Evolutionary conservation across 2,888 invertebrate genomes (phyloP).

Genomic region (Melinopterus prodromus): DNA sequence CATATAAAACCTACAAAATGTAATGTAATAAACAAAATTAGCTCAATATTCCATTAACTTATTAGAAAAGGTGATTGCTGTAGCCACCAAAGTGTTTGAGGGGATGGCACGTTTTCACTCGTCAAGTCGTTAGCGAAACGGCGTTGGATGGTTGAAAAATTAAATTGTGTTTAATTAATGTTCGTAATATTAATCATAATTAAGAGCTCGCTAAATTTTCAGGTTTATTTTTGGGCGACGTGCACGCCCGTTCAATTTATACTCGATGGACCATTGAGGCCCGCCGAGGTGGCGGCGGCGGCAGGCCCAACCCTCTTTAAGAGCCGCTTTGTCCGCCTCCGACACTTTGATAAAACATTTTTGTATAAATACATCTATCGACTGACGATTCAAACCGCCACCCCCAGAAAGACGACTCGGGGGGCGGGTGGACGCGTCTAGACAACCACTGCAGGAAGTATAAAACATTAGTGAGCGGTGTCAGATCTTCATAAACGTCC

Average conservation of each 20-base stretch:
- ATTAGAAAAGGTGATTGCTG: background rate
- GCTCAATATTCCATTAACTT: background rate
- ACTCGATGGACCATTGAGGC: background rate
- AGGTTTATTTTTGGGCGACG: conserved; percentile 29
- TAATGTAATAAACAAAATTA: too few relatives aligned
- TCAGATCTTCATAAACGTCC: conserved; percentile 57
- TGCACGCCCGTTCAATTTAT: conserved; percentile 29
- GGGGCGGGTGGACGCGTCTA: conserved; percentile 25
- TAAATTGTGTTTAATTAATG: conserved; percentile 34
- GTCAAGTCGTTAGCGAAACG: background rate
- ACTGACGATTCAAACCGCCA: background rate
- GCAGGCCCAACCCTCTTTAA: conserved; percentile 8
- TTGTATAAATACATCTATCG: background rate
- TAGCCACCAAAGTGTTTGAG: background rate
- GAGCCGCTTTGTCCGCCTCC: background rate
- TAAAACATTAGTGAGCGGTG: conserved; percentile 53
- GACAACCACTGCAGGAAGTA: conserved; percentile 44
- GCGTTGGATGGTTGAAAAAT: conserved; percentile 26
- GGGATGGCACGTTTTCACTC: background rate
- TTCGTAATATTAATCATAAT: conserved; percentile 33
- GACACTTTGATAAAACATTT: conserved; percentile 4
- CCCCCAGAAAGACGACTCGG: background rate
- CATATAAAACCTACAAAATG: too few relatives aligned
- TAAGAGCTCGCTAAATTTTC: conserved; percentile 31
- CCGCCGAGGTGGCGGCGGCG: background rate